Evolutionary conservation across 2,888 invertebrate genomes (phyloP).

Genomic region (Drosophila gaucha): DNA sequence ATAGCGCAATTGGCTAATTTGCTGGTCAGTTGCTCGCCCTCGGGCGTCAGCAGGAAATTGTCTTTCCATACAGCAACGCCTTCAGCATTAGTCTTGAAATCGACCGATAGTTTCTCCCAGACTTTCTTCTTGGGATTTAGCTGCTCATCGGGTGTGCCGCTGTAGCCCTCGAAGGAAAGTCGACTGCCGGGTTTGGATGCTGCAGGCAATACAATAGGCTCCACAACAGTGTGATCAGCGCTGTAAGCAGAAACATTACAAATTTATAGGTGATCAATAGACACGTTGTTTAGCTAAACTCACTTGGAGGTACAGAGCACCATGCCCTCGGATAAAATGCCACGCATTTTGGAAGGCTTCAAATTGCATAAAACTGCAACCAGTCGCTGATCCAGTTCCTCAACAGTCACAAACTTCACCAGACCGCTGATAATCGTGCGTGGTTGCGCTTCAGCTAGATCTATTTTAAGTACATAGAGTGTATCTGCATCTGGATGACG

Average conservation of each 20-base stretch:
- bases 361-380: conserved; percentile 98
- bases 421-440: conserved; percentile 94
- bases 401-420: conserved; percentile 95
- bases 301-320: conserved; percentile 94
- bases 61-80: conserved; percentile 94
- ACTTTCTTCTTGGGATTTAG: conserved; percentile 97
- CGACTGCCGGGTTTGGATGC: conserved; percentile 92
- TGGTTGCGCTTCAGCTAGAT: conserved; percentile 91
- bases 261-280: neutral
- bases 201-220: conserved; percentile 92
- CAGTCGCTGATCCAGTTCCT: conserved; percentile 94
- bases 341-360: conserved; percentile 98
- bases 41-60: conserved; percentile 89
- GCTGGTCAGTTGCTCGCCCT: conserved; percentile 90
- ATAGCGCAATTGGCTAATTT: conserved; percentile 93
- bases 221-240: conserved; percentile 92
- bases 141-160: conserved; percentile 92
- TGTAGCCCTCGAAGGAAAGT: conserved; percentile 93
- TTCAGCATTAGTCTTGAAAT: conserved; percentile 89
- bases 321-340: conserved; percentile 96
- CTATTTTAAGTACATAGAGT: conserved; percentile 96
- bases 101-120: conserved; percentile 96
- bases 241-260: conserved; percentile 76
- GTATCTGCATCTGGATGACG: conserved; percentile 97
- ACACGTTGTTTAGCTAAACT: conserved; percentile 65